These are phyloP conservation scores for Mola mola DNA, from an alignment of 2,113 vertebrate species.

Conservation along the genomic window DNA sequence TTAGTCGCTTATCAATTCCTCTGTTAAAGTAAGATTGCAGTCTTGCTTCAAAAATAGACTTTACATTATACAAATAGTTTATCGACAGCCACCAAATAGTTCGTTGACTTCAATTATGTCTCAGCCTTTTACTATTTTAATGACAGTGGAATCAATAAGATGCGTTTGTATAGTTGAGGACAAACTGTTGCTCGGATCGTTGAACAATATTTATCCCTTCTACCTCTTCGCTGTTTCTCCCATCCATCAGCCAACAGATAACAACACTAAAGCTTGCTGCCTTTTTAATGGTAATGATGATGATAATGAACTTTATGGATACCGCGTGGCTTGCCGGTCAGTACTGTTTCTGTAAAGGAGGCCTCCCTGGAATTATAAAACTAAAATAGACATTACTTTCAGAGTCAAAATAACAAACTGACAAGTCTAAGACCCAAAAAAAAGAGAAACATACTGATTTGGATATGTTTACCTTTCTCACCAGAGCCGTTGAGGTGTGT, in stretches of 20 bases:
- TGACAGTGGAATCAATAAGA: no score
- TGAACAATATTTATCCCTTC: no score
- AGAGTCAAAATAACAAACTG: background rate
- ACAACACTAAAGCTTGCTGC: no score
- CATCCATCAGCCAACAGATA: no score
- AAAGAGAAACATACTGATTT: no score
- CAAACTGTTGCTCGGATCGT: no score
- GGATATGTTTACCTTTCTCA: constrained; percentile 28
- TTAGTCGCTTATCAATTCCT: background rate
- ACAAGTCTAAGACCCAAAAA: no score
- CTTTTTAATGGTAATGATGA: background rate
- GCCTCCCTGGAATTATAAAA: no score
- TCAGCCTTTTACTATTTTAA: constrained; percentile 2
- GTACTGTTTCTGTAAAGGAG: no score
- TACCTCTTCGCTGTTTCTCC: background rate
- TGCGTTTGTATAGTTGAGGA: background rate
- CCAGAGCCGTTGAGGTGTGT: constrained; percentile 5
- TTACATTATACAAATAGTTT: constrained; percentile 5
- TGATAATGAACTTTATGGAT: constrained; percentile 3
- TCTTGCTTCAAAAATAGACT: background rate
- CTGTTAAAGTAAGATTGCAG: background rate
- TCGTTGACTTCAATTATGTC: background rate
- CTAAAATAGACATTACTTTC: background rate
- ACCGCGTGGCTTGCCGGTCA: no score
- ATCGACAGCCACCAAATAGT: constrained; percentile 13